phyloP scores from a whole-genome alignment of 2,113 vertebrate species.

The Cricetomys ansorgei region DNA sequence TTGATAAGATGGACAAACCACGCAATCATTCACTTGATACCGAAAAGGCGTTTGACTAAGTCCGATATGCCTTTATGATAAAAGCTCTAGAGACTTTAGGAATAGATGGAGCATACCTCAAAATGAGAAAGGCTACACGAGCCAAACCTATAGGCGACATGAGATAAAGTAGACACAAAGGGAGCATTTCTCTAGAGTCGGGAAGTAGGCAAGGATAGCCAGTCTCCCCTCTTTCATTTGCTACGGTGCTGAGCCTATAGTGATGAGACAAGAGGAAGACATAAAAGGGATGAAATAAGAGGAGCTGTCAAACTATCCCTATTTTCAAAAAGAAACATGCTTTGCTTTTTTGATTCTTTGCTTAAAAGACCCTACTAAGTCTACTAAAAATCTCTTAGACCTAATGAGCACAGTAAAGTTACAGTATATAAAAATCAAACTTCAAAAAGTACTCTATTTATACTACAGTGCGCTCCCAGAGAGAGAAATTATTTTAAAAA shows the following conservation, averaged over 20 bases:
- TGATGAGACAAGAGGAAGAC: neutral
- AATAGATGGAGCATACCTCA: neutral
- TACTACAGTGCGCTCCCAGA: neutral
- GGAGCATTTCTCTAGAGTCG: neutral
- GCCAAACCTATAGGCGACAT: neutral
- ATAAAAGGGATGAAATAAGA: neutral
- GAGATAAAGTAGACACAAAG: neutral
- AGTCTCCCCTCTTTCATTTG: neutral
- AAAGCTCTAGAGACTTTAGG: neutral
- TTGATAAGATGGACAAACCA: neutral
- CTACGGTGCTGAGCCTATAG: too few species aligned
- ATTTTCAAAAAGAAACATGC: neutral
- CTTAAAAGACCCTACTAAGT: neutral
- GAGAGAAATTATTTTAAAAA: neutral
- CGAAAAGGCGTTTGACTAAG: neutral
- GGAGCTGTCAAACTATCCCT: neutral
- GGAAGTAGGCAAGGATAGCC: neutral
- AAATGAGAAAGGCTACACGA: neutral
- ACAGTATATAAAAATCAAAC: neutral
- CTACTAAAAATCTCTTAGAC: neutral
- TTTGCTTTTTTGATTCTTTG: neutral
- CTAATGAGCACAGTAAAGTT: neutral
- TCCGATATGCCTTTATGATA: neutral
- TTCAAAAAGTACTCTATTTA: neutral
- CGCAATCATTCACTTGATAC: neutral